phyloP scores from a whole-genome alignment of 2,888 invertebrate genomes.

The Arenicola marina region DNA sequence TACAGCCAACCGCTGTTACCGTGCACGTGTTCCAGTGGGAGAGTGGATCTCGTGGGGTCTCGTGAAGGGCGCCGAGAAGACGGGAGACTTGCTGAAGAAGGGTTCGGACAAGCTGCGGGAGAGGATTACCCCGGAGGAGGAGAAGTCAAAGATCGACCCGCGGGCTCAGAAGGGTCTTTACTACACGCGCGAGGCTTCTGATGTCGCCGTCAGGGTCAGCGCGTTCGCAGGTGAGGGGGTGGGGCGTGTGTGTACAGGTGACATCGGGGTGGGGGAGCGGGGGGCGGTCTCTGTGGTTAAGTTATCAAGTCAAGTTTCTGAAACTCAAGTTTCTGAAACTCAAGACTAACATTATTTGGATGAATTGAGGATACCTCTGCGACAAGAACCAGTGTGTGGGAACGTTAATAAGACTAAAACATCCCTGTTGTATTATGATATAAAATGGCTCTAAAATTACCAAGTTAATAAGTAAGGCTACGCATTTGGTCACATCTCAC shows the following conservation, averaged over 20 bases:
- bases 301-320: background rate
- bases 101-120: constrained; percentile 70
- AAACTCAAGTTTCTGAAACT: no score
- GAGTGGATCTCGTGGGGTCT: constrained; percentile 72
- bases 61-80: constrained; percentile 71
- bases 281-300: background rate
- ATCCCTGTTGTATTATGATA: no score
- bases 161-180: constrained; percentile 68
- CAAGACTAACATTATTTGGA: no score
- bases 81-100: constrained; percentile 68
- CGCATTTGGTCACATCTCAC: no score
- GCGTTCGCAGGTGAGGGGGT: constrained; percentile 71
- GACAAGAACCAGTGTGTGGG: no score
- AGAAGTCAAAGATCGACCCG: constrained; percentile 65
- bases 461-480: no score
- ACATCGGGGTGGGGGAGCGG: background rate
- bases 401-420: no score
- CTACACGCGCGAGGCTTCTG: constrained; percentile 72
- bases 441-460: no score
- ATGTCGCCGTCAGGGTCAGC: constrained; percentile 72
- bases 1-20: no score
- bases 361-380: no score
- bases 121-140: constrained; percentile 62
- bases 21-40: no score
- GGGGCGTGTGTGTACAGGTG: background rate